A percentile compares a stretch with the other conserved stretches of the same genome.
These are phyloP conservation scores for Silurus lanzhouensis DNA, from an alignment of 2,797 vertebrate species.

Conservation along the genomic window DNA sequence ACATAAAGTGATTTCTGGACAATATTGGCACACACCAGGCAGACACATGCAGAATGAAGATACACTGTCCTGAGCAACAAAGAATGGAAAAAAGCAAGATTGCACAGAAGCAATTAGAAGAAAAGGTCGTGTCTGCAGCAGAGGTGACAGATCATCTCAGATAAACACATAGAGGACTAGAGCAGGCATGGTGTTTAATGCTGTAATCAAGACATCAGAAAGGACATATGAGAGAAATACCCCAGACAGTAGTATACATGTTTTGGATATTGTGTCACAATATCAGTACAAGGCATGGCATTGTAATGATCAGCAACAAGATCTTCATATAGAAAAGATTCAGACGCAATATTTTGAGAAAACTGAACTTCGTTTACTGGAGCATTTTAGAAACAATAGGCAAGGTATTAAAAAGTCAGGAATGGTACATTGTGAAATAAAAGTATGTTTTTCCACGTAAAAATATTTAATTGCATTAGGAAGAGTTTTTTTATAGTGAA, in stretches of 20 bases:
- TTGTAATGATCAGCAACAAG: slow-evolving; percentile 40
- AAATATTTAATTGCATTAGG: not conserved
- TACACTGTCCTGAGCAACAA: not conserved
- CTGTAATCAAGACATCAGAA: not conserved
- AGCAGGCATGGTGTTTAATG: not conserved
- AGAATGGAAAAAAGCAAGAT: not conserved
- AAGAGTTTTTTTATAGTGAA: not conserved
- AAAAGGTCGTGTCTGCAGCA: not conserved
- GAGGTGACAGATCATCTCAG: not conserved
- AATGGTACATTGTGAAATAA: slow-evolving; percentile 9
- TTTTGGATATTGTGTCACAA: slow-evolving; percentile 34
- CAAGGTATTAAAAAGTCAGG: not conserved
- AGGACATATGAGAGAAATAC: not conserved
- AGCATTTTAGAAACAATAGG: slow-evolving; percentile 31
- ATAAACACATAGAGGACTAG: not conserved
- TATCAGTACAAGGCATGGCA: slow-evolving; percentile 35
- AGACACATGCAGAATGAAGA: not conserved
- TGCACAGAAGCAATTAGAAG: not conserved
- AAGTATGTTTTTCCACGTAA: too few relatives aligned
- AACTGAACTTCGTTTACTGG: slow-evolving; percentile 35
- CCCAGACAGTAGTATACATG: not conserved
- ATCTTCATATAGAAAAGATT: slow-evolving; percentile 32
- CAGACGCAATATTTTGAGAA: slow-evolving; percentile 17
- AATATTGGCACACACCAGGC: not conserved
- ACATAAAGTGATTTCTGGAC: not conserved